Evolutionary conservation across 2,113 vertebrate species (phyloP).

Genomic region (Dendropsophus ebraccatus): DNA sequence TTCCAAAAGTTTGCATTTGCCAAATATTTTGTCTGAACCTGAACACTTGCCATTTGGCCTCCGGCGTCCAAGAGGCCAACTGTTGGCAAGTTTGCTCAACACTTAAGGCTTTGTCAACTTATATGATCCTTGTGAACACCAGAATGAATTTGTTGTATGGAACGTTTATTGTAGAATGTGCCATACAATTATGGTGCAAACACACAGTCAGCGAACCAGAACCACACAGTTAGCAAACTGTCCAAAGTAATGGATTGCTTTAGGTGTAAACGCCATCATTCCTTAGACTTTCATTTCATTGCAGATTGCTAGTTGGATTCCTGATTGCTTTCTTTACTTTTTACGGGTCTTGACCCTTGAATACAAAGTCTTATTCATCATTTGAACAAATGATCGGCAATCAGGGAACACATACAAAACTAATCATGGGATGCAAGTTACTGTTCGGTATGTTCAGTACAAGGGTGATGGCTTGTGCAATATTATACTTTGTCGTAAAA

Average conservation of each 20-base stretch:
- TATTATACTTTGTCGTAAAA: background rate
- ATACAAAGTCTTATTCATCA: conserved; percentile 5
- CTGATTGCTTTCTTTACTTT: background rate
- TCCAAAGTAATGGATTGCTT: conserved; percentile 11
- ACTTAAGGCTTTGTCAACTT: too few relatives aligned
- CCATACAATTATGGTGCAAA: background rate
- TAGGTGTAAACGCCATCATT: background rate
- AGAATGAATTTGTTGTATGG: background rate
- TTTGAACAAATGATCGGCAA: conserved; percentile 11
- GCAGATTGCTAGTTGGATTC: conserved; percentile 17
- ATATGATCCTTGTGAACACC: background rate
- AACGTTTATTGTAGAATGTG: background rate
- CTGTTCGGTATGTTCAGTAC: background rate
- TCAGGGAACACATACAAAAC: background rate
- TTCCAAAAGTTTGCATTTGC: too few relatives aligned
- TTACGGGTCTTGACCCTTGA: background rate
- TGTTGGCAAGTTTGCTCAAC: too few relatives aligned
- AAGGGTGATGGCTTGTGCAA: background rate
- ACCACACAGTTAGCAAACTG: background rate
- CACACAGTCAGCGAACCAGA: background rate
- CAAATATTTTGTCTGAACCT: too few relatives aligned
- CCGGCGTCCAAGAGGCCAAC: too few relatives aligned
- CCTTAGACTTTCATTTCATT: background rate
- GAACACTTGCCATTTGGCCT: too few relatives aligned
- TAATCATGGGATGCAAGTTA: background rate